Evolutionary conservation across 2,113 vertebrate genomes (phyloP), one percentile per base, ranked within the genome.

Genomic region (Nerophis ophidion): DNA sequence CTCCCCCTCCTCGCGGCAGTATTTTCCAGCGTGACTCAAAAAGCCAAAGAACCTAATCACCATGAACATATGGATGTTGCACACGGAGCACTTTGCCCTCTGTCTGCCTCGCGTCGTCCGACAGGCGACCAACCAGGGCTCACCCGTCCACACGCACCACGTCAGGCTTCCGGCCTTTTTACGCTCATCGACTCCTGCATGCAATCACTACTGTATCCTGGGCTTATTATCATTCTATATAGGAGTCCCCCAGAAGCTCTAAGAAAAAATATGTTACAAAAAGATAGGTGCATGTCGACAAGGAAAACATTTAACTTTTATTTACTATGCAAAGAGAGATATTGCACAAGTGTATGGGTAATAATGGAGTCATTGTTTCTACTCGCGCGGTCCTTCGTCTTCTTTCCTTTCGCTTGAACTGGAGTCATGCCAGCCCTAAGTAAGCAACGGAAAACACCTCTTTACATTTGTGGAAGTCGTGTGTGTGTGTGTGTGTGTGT

Each of bases 271-370:
- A 90, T 83, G 87, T 88, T 90, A 90, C 89, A 87, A 89, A 54
- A 92, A 87, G 88, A 80, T 91, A 92, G 86, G 90, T 94, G 94
- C 96, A 98, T 95, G 96, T 90, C 88, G 80, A 87, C 74, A 86
- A 84, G 73, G 71, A 84, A 42, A 86, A 87, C 86, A 87, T 88
- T 86, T 88, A 89, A 89, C 86, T 92, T 92, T 93, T 90, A 92
- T 93, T 93, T 91, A 97, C 95, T 98, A 98, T 98, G 96, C 96
- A 99, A 97, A 93, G 87, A 90, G 89, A 90, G 86, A 88, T 91
- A 91, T 90, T 93, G 93, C 93, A 95, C 94, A 95, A 93, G 88
- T 68, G 62, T 83, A 89, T 88, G 86, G 88, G 81, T 85, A 86
- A 82, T 72, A 74, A 87, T 61, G 81, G 76, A 71, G 81, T 80